phyloP scores from a whole-genome alignment of 2,797 vertebrate species.

The Catharus ustulatus region DNA sequence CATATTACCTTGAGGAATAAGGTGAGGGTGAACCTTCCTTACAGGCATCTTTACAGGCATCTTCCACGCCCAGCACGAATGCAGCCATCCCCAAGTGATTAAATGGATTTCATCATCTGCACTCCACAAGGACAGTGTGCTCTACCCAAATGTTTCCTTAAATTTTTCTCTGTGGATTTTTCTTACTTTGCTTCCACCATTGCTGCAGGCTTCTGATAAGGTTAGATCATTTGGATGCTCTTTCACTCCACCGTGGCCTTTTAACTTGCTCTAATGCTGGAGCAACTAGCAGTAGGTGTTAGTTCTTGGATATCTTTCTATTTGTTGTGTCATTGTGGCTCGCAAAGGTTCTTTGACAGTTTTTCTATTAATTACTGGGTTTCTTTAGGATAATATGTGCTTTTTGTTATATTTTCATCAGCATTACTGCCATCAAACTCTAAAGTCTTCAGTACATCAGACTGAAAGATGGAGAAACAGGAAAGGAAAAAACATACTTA shows the following conservation, averaged over 20 bases:
- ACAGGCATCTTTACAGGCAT: neutral
- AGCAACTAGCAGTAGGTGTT: neutral
- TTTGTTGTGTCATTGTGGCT: neutral
- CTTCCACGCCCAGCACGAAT: neutral
- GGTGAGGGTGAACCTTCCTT: neutral
- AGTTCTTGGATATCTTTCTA: neutral
- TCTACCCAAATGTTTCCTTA: neutral
- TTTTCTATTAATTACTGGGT: neutral
- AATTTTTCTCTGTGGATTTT: neutral
- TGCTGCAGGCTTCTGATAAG: neutral
- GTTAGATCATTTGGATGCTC: neutral
- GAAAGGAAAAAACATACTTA: neutral
- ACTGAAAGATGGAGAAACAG: neutral
- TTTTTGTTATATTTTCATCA: neutral
- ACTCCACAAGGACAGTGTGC: neutral
- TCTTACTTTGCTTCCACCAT: neutral
- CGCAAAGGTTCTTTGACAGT: neutral
- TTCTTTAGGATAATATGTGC: neutral
- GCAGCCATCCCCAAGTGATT: accelerated
- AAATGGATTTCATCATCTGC: neutral
- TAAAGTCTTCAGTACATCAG: neutral
- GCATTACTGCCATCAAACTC: neutral
- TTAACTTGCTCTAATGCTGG: neutral
- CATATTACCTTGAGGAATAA: neutral
- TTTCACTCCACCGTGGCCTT: neutral